Base-by-base conservation (phyloP, 2,888 invertebrate species). In the Cantharis rustica region DNA sequence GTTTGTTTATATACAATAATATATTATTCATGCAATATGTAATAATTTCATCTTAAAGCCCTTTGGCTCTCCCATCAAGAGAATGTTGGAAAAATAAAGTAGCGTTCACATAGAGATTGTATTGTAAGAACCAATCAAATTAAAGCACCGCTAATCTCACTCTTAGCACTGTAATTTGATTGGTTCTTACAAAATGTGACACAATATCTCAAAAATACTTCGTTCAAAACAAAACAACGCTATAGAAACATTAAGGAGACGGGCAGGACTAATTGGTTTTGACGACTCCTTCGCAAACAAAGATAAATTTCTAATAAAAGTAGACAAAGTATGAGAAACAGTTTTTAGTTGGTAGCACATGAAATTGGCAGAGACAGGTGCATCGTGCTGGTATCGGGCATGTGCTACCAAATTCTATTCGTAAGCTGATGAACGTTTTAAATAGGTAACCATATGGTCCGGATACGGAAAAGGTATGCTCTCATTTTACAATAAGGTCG, bases 381-480 rank as follows among this genome's bases (percentile, higher is more conserved):
- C 71, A 71, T 68, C 17, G 7, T 62, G 71, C 68, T 72, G 64
- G 13, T 66, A 20, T 23, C n/a, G 68, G 68, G 71, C 75, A 68
- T 75, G 72, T 75, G 75, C 75, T 72, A 68, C 71, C 27, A 71
- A 75, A 71, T 66, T 66, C 61, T 68, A 75, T 75, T 71, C 71
- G 61, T 68, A 71, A 75, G 68, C 75, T 71, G 61, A 61, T 15
- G 47, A 68, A 71, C 47, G 68, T 61, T 31, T 75, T 62, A 68
- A 75, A 68, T 75, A 71, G 70, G 61, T 62, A 69, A 27, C 75
- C 75, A 72, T 71, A 75, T 75, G 75, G 75, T 72, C 68, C 71
- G 71, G 69, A 69, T 68, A 27, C 62, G 73, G 31, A 69, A 66
- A 20, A 17, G 20, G 17, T 23, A 66, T 66, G 20, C 13, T 66